A percentile compares a stretch with the other conserved stretches of the same genome.
Conservation (phyloP, 2,888 invertebrate species). For the Drosophila rubida region DNA sequence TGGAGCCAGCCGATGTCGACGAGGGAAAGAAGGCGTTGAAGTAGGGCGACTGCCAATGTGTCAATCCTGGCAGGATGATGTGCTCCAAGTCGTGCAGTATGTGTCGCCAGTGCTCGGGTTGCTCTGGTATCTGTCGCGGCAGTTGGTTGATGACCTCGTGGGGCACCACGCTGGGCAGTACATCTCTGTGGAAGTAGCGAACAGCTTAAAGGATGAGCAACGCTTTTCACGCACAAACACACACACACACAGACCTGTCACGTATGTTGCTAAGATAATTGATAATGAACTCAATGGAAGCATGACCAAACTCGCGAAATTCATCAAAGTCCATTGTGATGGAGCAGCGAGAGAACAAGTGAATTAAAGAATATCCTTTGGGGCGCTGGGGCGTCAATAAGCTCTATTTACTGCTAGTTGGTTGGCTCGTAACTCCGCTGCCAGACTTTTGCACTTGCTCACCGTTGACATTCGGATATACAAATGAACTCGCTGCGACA, state of each 20-base stretch:
- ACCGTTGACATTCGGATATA: conserved; percentile 75
- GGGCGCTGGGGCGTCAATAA: background rate
- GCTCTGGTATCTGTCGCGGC: conserved; percentile 73
- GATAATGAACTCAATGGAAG: conserved; percentile 95
- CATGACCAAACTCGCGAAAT: conserved; percentile 93
- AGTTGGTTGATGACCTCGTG: conserved; percentile 64
- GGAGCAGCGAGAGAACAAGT: conserved; percentile 8
- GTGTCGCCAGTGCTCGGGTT: conserved; percentile 73
- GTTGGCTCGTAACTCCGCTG: conserved; percentile 39
- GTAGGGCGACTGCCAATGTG: conserved; percentile 80
- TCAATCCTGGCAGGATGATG: conserved; percentile 74
- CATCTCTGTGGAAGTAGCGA: conserved; percentile 61
- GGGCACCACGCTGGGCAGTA: conserved; percentile 63
- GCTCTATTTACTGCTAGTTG: background rate
- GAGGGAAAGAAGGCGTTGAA: conserved; percentile 78
- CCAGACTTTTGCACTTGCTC: conserved; percentile 63
- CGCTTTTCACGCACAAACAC: conserved; percentile 14
- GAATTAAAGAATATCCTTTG: conserved; percentile 32
- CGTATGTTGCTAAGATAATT: conserved; percentile 94
- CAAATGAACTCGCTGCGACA: conserved; percentile 62
- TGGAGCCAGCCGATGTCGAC: conserved; percentile 73
- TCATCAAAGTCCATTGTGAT: conserved; percentile 90
- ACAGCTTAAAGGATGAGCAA: conserved; percentile 25
- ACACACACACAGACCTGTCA: conserved; percentile 87
- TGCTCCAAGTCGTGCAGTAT: conserved; percentile 70